Base-by-base conservation (phyloP, 2,113 vertebrate genomes). In the Eclectus roratus region DNA sequence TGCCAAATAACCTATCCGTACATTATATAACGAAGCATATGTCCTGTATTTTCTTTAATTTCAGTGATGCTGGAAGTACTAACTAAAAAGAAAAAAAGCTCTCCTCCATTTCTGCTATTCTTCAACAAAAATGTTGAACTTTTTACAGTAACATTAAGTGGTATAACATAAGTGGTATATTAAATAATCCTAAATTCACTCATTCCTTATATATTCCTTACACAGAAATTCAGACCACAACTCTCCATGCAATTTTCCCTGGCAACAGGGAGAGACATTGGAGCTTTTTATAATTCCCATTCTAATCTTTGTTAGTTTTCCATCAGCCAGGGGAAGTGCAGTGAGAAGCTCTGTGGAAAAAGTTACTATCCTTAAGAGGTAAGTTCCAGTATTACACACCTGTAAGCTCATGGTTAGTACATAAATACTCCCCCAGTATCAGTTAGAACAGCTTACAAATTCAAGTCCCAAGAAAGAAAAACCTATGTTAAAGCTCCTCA, bases 401-500 rank as follows among this genome's bases (percentile, higher is more conserved):
- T 53, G 4, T 65, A 80, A 80, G 37, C 10, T 56, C 11, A 25
- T 39, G 17, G 7, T 78, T 88, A 95, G 29, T 13, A 81, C 13
- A 58, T 6, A 81, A 87, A 58, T 46, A 73, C 7, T 47, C 16
- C 50, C 85, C 11, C 23, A 83, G 6, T 23, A 84, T 17, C 53
- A 56, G 21, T 33, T 53, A 89, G 13, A 89, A 70, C 9, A 73
- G 43, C 20, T 96, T 80, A 88, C 3, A 73, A 93, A 91, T 63
- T 82, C 50, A 53, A 85, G 17, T 44, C 18, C 20, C 68, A 8
- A 65, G 49, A 86, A 46, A 50, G 11, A 43, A 10, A 76, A 89
- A 80, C 82, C 52, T 0, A 77, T 31, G 70, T 39, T 66, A 70
- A 82, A 90, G 52, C 28, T 76, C 41, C 37, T 71, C 4, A 4